A percentile compares a stretch with the other conserved stretches of the same genome.
phyloP scores from a whole-genome alignment of 2,888 invertebrate genomes.

The Amiota mariae region DNA sequence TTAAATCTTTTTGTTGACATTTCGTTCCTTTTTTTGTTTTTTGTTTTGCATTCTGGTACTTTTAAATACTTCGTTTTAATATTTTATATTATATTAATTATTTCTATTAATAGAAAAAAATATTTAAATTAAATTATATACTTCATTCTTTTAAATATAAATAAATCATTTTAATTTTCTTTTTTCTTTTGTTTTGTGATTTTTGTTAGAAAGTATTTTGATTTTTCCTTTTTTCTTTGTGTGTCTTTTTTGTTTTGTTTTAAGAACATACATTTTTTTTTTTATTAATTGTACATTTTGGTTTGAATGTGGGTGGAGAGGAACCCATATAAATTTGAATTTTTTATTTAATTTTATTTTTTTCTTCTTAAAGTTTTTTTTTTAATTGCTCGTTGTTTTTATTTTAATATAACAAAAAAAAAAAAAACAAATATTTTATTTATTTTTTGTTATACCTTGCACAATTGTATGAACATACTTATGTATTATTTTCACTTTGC shows the following conservation, averaged over 20 bases:
- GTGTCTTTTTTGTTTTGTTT: neutral
- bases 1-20: neutral
- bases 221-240: neutral
- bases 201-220: conserved; percentile 4
- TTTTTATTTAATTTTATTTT: too few species aligned
- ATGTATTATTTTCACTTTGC: too few species aligned
- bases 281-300: neutral
- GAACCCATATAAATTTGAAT: neutral
- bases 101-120: neutral
- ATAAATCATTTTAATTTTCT: neutral
- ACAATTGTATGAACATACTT: too few species aligned
- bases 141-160: neutral
- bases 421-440: neutral
- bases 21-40: neutral
- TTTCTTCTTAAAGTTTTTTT: too few species aligned
- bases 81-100: neutral
- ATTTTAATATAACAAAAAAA: neutral
- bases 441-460: neutral
- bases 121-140: neutral
- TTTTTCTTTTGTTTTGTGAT: neutral
- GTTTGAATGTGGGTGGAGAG: neutral
- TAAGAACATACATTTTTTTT: neutral
- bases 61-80: neutral
- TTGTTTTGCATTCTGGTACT: neutral
- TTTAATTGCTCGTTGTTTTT: too few species aligned